Percentiles rank a stretch among this genome's conserved stretches.
Evolutionary conservation across 2,888 invertebrate species (phyloP).

Genomic region (Rhaphigaster nebulosa): DNA sequence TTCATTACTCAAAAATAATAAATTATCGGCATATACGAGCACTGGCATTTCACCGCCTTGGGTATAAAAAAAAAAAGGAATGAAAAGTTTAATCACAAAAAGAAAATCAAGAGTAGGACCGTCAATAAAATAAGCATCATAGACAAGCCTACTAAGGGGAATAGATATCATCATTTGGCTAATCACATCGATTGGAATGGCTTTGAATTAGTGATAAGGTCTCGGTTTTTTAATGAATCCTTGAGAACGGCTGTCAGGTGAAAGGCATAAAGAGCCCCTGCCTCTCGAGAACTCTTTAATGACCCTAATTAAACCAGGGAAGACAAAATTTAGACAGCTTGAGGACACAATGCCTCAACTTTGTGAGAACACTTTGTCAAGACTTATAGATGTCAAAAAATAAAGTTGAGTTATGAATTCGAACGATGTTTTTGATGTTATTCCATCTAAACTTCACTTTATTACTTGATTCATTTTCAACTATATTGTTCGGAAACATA

Average conservation of each 20-base stretch:
- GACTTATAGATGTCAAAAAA: neutral
- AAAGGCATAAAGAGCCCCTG: neutral
- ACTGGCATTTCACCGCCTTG: too few species aligned
- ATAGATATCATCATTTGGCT: neutral
- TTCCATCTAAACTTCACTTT: too few species aligned
- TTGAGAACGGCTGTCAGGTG: neutral
- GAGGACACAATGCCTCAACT: neutral
- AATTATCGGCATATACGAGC: too few species aligned
- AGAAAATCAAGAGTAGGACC: neutral
- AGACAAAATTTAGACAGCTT: neutral
- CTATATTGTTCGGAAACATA: too few species aligned
- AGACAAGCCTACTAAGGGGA: neutral
- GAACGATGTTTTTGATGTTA: too few species aligned
- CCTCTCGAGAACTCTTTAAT: neutral
- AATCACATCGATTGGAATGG: neutral
- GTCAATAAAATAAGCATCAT: neutral
- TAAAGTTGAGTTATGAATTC: neutral
- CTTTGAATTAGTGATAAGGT: slow-evolving; percentile 16
- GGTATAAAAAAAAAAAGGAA: too few species aligned
- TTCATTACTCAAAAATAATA: too few species aligned
- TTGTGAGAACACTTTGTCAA: neutral
- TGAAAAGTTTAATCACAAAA: too few species aligned
- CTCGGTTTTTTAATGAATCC: slow-evolving; percentile 1
- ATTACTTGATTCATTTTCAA: too few species aligned
- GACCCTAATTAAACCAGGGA: neutral